phyloP scores from a whole-genome alignment of 2,113 vertebrate species.

The Cairina moschata region DNA sequence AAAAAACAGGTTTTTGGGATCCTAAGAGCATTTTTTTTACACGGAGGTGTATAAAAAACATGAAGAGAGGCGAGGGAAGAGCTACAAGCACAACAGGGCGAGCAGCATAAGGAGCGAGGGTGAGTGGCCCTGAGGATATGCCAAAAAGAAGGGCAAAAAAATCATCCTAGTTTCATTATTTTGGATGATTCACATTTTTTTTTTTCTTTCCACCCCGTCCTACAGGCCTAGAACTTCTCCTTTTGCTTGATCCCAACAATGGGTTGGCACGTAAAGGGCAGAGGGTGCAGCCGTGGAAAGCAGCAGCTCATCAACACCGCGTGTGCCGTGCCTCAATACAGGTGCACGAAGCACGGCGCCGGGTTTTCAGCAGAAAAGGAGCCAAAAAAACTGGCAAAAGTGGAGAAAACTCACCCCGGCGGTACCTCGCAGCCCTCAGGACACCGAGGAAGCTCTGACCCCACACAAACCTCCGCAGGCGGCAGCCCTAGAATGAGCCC shows the following conservation, averaged over 20 bases:
- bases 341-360: too few relatives aligned
- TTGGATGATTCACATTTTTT: rapidly evolving
- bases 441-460: background rate
- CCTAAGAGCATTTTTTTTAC: too few relatives aligned
- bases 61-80: rapidly evolving
- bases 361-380: rapidly evolving
- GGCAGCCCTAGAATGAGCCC: background rate
- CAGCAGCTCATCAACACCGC: too few relatives aligned
- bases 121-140: rapidly evolving
- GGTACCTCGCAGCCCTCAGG: rapidly evolving
- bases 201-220: background rate
- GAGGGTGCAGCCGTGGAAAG: rapidly evolving
- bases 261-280: background rate
- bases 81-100: rapidly evolving
- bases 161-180: rapidly evolving
- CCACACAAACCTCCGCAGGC: background rate
- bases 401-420: rapidly evolving
- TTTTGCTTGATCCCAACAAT: rapidly evolving
- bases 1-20: too few relatives aligned
- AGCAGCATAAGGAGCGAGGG: background rate
- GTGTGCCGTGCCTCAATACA: too few relatives aligned
- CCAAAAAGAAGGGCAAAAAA: background rate
- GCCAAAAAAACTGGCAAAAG: rapidly evolving
- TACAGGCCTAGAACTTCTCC: background rate
- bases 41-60: rapidly evolving